Conservation (phyloP, 53 echinoderm and acorn worm genomes). For the Crossaster papposus region DNA sequence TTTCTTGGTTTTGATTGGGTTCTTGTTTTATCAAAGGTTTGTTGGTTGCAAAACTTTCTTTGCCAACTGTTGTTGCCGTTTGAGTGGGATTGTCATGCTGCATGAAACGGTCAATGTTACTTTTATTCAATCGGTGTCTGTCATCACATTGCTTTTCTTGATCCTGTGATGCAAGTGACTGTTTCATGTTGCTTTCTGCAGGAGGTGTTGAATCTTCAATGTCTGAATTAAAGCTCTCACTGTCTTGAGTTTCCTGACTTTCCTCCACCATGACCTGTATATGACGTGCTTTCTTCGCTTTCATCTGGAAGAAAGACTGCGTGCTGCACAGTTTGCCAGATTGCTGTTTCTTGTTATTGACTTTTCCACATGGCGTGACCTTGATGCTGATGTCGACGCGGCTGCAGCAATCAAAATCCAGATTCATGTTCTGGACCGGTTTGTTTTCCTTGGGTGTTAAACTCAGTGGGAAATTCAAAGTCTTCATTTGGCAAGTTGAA, state of each 20-base stretch:
- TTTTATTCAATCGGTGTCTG: conserved; percentile 8
- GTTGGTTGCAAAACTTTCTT: neutral
- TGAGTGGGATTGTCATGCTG: conserved; percentile 3
- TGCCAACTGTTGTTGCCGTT: neutral
- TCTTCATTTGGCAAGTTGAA: neutral
- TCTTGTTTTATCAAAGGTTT: conserved; percentile 6
- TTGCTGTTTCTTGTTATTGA: neutral
- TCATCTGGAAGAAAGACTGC: conserved; percentile 33
- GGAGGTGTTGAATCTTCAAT: neutral
- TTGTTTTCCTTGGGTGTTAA: neutral
- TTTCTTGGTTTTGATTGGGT: neutral
- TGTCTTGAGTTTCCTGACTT: neutral
- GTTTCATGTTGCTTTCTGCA: conserved; percentile 7
- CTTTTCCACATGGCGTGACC: conserved; percentile 36
- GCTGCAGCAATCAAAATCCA: conserved; percentile 38
- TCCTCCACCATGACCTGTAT: conserved; percentile 48
- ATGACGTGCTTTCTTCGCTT: conserved; percentile 12
- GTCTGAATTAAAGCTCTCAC: conserved; percentile 26
- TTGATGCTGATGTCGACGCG: conserved; percentile 49
- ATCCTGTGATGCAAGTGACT: conserved; percentile 2
- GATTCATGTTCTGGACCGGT: conserved; percentile 16
- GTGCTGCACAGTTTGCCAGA: neutral
- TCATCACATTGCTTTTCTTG: neutral
- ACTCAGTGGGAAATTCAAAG: neutral
- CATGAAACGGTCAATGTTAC: conserved; percentile 7